Evolutionary conservation across 2,888 invertebrate genomes (phyloP).

Genomic region (Tortricodes alternella): DNA sequence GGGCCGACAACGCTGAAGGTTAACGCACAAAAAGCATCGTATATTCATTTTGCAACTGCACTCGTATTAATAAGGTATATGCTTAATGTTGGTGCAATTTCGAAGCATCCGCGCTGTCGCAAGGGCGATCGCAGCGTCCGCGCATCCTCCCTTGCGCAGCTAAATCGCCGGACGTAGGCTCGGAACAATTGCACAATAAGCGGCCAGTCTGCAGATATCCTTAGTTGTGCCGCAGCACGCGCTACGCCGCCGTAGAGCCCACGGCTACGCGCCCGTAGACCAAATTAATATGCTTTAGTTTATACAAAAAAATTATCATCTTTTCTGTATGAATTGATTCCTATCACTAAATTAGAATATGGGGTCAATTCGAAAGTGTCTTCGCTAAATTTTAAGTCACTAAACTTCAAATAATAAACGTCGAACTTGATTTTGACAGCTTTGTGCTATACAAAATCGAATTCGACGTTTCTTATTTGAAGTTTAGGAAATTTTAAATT

Average conservation of each 20-base stretch:
- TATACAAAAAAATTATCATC: no score
- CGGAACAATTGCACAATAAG: slow-evolving; percentile 70
- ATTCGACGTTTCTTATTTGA: no score
- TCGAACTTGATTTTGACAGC: no score
- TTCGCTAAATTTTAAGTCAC: no score
- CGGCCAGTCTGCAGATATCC: slow-evolving; percentile 39
- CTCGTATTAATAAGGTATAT: slow-evolving; percentile 74
- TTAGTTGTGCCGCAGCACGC: slow-evolving; percentile 45
- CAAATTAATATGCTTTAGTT: not conserved
- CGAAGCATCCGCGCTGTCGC: slow-evolving; percentile 78
- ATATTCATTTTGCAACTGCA: slow-evolving; percentile 76
- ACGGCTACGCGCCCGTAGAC: slow-evolving; percentile 10
- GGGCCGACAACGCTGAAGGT: slow-evolving; percentile 74
- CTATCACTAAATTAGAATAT: no score
- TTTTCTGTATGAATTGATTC: no score
- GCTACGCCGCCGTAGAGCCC: slow-evolving; percentile 32
- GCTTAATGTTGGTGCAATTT: slow-evolving; percentile 68
- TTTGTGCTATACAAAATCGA: no score
- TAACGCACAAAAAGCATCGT: slow-evolving; percentile 68
- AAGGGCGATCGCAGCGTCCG: slow-evolving; percentile 59
- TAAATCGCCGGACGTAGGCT: slow-evolving; percentile 76
- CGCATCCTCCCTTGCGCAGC: slow-evolving; percentile 77
- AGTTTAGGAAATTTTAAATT: no score
- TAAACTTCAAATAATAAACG: no score
- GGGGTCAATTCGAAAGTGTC: no score